Conservation (phyloP, 2,888 invertebrate species). For the Ptilodon capucinus region DNA sequence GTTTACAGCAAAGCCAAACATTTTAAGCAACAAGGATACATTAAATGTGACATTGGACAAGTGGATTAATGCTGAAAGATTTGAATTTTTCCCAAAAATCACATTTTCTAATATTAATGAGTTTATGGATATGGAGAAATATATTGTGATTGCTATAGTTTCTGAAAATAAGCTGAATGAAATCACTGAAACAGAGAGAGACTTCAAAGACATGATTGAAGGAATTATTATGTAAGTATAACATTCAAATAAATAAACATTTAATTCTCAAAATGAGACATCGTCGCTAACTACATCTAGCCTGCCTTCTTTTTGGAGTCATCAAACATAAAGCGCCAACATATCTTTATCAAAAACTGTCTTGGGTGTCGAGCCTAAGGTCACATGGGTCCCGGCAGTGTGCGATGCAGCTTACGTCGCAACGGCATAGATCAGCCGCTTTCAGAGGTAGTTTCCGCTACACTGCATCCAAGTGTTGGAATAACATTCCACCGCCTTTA, state of each 20-base stretch:
- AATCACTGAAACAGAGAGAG: constrained; percentile 89
- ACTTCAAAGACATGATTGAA: constrained; percentile 93
- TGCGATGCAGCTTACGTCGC: no score
- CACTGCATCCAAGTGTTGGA: no score
- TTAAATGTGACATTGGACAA: constrained; percentile 88
- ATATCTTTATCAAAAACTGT: no score
- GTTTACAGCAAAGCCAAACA: constrained; percentile 46
- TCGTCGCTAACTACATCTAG: no score
- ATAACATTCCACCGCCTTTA: no score
- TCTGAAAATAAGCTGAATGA: constrained; percentile 94
- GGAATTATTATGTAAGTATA: constrained; percentile 84
- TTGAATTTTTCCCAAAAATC: constrained; percentile 93
- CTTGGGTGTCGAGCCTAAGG: no score
- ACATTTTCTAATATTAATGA: constrained; percentile 93
- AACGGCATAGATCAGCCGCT: no score
- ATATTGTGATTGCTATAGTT: constrained; percentile 92
- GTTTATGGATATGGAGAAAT: constrained; percentile 92
- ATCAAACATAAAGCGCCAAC: no score
- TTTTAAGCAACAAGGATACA: constrained; percentile 55
- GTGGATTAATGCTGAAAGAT: constrained; percentile 95
- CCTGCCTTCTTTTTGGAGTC: no score
- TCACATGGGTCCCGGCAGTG: no score
- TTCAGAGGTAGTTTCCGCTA: no score
- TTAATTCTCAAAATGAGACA: no score
- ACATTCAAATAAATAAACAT: neutral